These are phyloP conservation scores for Sebastes minor DNA, from an alignment of 2,797 vertebrate species.

Conservation along the genomic window DNA sequence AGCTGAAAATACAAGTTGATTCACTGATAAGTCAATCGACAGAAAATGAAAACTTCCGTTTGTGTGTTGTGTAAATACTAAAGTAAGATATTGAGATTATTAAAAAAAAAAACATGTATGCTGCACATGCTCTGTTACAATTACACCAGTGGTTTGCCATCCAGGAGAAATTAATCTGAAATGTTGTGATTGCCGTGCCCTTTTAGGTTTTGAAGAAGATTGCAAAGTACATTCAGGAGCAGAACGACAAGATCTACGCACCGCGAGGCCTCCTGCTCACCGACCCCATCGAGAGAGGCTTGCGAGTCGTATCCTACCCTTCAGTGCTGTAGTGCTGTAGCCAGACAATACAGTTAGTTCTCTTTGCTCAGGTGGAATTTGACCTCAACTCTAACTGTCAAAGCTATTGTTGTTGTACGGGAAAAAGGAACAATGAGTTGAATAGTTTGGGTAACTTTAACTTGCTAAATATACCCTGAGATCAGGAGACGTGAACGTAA, in stretches of 20 bases:
- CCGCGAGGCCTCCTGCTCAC: conserved; percentile 95
- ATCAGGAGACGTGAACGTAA: conserved; percentile 22
- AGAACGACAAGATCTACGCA: conserved; percentile 97
- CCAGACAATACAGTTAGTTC: neutral
- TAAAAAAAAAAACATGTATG: neutral
- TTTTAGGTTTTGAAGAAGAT: conserved; percentile 96
- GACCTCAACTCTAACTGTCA: neutral
- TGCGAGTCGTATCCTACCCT: conserved; percentile 94
- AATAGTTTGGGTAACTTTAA: conserved; percentile 2
- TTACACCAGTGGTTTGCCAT: neutral
- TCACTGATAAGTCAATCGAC: neutral
- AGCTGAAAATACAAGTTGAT: neutral
- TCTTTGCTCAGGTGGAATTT: neutral
- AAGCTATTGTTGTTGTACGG: neutral
- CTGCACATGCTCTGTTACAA: neutral
- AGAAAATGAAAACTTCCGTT: neutral
- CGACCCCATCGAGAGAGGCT: conserved; percentile 95
- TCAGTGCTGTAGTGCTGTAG: neutral
- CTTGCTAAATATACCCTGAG: conserved; percentile 10
- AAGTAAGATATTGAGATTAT: neutral
- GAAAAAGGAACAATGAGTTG: neutral
- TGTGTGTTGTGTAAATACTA: neutral
- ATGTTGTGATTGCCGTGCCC: neutral
- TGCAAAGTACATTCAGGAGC: conserved; percentile 95
- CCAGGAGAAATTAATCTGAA: neutral